phyloP scores from a whole-genome alignment of 2,888 invertebrate genomes.

The Antitype chi region DNA sequence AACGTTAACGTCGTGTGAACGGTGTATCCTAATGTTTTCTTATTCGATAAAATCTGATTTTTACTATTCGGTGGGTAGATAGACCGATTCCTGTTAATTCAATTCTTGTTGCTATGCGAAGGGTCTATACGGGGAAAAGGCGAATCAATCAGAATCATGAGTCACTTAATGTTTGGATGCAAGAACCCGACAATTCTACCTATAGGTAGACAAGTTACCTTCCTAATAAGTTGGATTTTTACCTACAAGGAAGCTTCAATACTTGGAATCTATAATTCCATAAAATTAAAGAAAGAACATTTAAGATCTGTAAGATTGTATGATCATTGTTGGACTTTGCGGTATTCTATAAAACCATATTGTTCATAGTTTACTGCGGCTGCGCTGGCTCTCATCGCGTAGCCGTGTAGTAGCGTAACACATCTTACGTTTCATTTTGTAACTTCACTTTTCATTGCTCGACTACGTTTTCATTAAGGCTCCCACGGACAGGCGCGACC shows the following conservation, averaged over 20 bases:
- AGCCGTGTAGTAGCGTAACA: conserved; percentile 9
- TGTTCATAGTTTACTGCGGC: conserved; percentile 3
- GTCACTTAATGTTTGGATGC: conserved; percentile 15
- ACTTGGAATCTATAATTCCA: conserved; percentile 18
- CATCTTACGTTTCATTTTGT: not conserved
- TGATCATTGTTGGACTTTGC: conserved; percentile 23
- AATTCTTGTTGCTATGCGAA: not conserved
- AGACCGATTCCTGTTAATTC: conserved; percentile 6
- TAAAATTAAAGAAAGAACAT: conserved; percentile 21
- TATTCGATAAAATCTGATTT: not conserved
- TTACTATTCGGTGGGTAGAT: not conserved
- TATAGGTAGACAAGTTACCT: not conserved
- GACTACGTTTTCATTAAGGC: not conserved
- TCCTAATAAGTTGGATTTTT: not conserved
- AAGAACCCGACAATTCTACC: not conserved
- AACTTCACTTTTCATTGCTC: not conserved
- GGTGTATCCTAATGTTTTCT: not conserved
- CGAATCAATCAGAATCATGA: conserved; percentile 17
- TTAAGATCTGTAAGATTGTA: conserved; percentile 9
- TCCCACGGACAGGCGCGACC: no score
- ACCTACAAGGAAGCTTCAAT: conserved; percentile 26
- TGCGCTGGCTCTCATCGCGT: conserved; percentile 4
- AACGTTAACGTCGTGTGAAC: no score
- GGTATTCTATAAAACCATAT: conserved; percentile 26
- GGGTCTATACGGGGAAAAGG: not conserved